Evolutionary conservation across 2,113 vertebrate species (phyloP).

Genomic region (Piprites chloris): DNA sequence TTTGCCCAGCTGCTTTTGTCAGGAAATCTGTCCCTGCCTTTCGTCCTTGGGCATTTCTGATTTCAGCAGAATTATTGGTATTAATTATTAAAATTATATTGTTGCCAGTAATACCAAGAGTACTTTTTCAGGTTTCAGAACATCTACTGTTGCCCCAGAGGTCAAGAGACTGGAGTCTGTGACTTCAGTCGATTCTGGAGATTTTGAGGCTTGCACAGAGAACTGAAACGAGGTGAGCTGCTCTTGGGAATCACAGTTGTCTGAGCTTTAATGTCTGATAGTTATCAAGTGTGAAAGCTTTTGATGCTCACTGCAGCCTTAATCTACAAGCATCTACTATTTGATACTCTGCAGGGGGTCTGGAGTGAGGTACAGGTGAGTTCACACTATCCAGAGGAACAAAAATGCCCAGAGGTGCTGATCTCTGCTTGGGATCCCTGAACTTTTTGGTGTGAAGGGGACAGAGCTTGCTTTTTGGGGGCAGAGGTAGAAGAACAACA

Average conservation of each 20-base stretch:
- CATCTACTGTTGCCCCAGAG: not conserved
- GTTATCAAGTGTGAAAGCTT: not conserved
- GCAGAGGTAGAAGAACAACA: not conserved
- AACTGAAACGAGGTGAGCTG: not conserved
- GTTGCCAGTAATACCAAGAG: not conserved
- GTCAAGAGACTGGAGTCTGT: not conserved
- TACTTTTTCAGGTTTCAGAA: not conserved
- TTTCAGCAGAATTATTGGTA: not conserved
- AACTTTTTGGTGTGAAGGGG: not conserved
- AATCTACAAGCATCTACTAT: not conserved
- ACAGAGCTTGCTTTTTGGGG: not conserved
- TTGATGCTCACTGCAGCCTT: not conserved
- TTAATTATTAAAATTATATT: not conserved
- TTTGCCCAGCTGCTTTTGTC: not conserved
- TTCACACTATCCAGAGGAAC: not conserved
- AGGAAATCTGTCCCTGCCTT: not conserved
- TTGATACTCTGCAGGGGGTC: not conserved
- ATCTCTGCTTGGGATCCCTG: not conserved
- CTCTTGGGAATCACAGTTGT: not conserved
- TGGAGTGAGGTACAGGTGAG: not conserved
- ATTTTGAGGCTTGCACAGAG: not conserved
- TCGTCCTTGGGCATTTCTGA: not conserved
- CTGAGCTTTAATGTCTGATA: not conserved
- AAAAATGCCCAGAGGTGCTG: not conserved
- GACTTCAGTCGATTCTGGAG: not conserved